These are phyloP conservation scores for Drosophila sechellia DNA, from an alignment of 1,140 invertebrate species.

Conservation along the genomic window DNA sequence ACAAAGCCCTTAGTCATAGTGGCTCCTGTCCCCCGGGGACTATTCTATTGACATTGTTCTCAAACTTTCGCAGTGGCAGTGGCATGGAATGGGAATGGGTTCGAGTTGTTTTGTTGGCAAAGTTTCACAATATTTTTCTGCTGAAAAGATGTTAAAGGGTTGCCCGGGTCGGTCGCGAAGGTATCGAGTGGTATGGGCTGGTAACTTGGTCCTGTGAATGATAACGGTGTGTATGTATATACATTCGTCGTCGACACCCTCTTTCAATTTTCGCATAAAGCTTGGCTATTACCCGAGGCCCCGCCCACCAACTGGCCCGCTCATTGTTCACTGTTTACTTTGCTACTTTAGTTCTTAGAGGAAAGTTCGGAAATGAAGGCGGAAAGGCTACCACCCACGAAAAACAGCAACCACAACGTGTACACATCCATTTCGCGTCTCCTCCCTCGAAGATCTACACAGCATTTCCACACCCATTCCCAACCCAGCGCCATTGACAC, in stretches of 20 bases:
- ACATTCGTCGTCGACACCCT: conserved; percentile 54
- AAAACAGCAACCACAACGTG: conserved; percentile 59
- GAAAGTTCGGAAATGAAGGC: conserved; percentile 38
- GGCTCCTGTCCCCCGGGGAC: conserved; percentile 43
- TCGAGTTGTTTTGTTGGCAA: conserved; percentile 54
- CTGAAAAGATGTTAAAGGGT: conserved; percentile 56
- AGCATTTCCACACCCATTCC: neutral
- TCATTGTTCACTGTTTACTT: conserved; percentile 63
- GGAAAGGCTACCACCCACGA: conserved; percentile 15
- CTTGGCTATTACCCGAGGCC: conserved; percentile 51
- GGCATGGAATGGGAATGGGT: neutral
- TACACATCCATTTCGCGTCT: conserved; percentile 22
- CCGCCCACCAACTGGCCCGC: conserved; percentile 8
- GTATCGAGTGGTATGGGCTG: neutral
- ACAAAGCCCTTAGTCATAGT: conserved; percentile 52
- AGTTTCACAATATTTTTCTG: conserved; percentile 59
- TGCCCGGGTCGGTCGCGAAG: conserved; percentile 6
- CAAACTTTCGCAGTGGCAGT: conserved; percentile 17
- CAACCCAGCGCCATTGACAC: conserved; percentile 12
- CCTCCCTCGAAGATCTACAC: conserved; percentile 2
- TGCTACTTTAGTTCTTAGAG: conserved; percentile 69
- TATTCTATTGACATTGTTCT: conserved; percentile 52
- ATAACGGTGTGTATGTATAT: conserved; percentile 40
- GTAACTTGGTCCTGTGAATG: conserved; percentile 34
- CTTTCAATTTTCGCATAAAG: conserved; percentile 57